Evolutionary conservation across 37 sponge, comb jelly and placozoan genomes (phyloP), one percentile per base, ranked within the genome.

Genomic region (Theonella swinhoei): DNA sequence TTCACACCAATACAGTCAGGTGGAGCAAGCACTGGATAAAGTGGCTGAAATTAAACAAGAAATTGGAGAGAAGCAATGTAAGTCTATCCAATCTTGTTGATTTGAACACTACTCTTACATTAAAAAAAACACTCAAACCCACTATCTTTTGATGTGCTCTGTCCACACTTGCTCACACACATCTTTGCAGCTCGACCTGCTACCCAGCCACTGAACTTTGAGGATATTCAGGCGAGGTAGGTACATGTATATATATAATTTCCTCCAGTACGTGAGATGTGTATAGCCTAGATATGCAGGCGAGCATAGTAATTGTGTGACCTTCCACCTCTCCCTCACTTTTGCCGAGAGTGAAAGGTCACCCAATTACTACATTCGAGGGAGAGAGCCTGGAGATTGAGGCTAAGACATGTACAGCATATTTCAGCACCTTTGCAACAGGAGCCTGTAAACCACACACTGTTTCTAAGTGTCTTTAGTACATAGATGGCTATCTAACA

Each of bases 61-160:
- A 67, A 86, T 86, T 34, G 87, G 91, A 76, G 91, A 81, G 63
- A 82, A 81, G 60, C 81, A 90, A 75, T 34, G 82, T 85, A 66
- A 24, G 58, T 30, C 11, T 25, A 62, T 54, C 29, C 24, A 2
- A 47, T 31, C 37, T 0, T 32, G 4, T 37, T 17, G 2, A 1
- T 65, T 22, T 47, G 54, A 7, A 47, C n/a, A n/a, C n/a, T n/a
- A n/a, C n/a, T n/a, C n/a, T 4, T 29, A 3, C 64, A 64, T 28
- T 28, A 64, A 25, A 64, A 25, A 64, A 3, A 4, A 64, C 5
- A 64, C 64, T 7, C 64, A 64, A 25, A 22, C 61, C 61, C 14
- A 20, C 19, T 20, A 59, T 22, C 19, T 59, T 66, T 23, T 73
- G n/a, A 5, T 39, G 42, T 34, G 8, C 25, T 8, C 28, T 74